Conservation (phyloP, 1,140 invertebrate species). For the Zelostemma sp. region DNA sequence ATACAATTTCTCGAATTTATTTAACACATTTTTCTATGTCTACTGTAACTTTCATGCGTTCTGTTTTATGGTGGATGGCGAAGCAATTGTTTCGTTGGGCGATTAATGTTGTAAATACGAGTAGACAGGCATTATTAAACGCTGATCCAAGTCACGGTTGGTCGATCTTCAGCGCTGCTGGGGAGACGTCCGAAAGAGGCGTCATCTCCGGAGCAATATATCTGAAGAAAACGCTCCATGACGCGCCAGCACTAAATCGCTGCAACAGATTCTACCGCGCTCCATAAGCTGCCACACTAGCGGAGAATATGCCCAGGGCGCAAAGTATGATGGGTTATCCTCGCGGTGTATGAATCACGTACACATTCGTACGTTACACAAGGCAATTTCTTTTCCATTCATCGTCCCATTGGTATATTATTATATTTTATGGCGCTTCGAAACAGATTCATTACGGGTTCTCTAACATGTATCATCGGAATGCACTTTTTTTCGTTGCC, state of each 20-base stretch:
- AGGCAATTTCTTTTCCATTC: conserved; percentile 18
- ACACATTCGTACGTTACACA: conserved; percentile 25
- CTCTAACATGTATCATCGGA: not conserved
- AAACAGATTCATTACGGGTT: conserved; percentile 5
- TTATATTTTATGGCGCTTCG: conserved; percentile 21
- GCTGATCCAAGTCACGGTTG: conserved; percentile 13
- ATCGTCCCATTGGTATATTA: conserved; percentile 14
- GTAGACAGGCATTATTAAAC: conserved; percentile 6
- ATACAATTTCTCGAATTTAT: too few species aligned
- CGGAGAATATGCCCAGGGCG: conserved; percentile 33
- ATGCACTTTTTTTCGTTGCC: too few species aligned
- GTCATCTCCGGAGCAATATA: conserved; percentile 23
- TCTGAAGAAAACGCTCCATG: conserved; percentile 18
- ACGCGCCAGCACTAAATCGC: conserved; percentile 24
- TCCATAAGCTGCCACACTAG: conserved; percentile 42
- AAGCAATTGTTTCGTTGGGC: not conserved
- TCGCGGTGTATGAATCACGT: conserved; percentile 35
- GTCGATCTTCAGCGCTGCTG: not conserved
- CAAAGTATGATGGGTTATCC: conserved; percentile 39
- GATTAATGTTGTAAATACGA: conserved; percentile 1
- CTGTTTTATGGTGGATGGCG: not conserved
- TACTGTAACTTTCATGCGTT: too few species aligned
- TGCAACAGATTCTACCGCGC: conserved; percentile 27
- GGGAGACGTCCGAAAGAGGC: conserved; percentile 1
- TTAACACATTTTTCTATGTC: too few species aligned